Evolutionary conservation across 2,888 invertebrate genomes (phyloP), one percentile per base, ranked within the genome.

Genomic region (Amaurobius ferox): DNA sequence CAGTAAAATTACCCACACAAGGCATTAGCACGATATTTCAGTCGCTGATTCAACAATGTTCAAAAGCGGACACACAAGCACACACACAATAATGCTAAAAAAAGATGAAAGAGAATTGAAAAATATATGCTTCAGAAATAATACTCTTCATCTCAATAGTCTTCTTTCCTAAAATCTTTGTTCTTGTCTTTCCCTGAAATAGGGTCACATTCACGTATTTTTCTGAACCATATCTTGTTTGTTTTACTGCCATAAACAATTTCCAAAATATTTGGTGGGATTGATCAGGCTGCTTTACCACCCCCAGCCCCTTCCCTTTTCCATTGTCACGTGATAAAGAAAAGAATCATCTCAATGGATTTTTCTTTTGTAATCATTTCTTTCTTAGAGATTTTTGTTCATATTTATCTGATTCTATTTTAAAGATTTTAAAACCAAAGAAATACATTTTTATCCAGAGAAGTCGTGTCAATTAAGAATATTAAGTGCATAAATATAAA

Each of bases 211-310:
- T 23, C 55, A 55, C 55, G 55, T 55, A 3, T 44, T 55, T n/a
- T 23, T 55, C 23, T 23, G 23, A 55, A 55, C 23, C 55, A 55
- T 23, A 55, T 55, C 55, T 55, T 55, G 23, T 55, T 55, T 55
- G 55, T 55, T 55, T 55, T 23, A 19, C 23, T 55, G 55, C 55
- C 55, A 55, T 55, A 55, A 55, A 55, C 55, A 55, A 55, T 55
- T 55, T 55, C 55, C 23, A 16, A 55, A 55, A 55, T 55, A 55
- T 55, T 55, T 55, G 23, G 23, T 23, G 55, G 55, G 55, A 55
- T 55, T 55, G 55, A 55, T 55, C 55, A 55, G 23, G 55, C 55
- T 55, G 2, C n/a, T 55, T 55, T 11, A 55, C 2, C 23, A 23
- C 23, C 11, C 5, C 23, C 55, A 19, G 16, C 55, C 19, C 35